A percentile compares a stretch with the other conserved stretches of the same genome.
Evolutionary conservation across 2,797 vertebrate genomes (phyloP).

Genomic region (Arremon brunneinucha): DNA sequence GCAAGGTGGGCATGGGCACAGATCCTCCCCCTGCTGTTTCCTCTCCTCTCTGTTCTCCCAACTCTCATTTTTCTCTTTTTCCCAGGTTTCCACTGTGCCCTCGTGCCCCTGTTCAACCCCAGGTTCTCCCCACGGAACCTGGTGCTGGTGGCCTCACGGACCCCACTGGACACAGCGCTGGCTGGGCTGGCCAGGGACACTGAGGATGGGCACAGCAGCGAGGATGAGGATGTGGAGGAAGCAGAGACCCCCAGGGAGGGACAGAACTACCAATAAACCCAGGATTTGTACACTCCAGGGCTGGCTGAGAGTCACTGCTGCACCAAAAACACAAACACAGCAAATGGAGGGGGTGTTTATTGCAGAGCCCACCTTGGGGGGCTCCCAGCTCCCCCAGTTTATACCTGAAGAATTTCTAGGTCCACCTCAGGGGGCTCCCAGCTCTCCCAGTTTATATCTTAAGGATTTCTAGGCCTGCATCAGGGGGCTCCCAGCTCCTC

Average conservation of each 20-base stretch:
- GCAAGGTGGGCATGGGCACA: slow-evolving; percentile 72
- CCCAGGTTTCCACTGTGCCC: slow-evolving; percentile 83
- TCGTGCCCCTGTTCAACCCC: slow-evolving; percentile 89
- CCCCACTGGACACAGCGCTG: background rate
- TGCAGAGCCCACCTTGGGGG: accelerated
- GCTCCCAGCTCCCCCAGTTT: background rate
- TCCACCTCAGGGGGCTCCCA: background rate
- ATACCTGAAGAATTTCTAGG: slow-evolving; percentile 87
- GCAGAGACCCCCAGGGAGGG: background rate
- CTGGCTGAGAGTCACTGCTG: background rate
- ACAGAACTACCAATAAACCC: background rate
- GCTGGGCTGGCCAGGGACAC: background rate
- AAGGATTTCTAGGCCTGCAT: no score
- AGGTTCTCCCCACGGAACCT: slow-evolving; percentile 89
- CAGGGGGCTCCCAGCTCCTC: accelerated
- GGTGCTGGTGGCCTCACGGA: slow-evolving; percentile 86
- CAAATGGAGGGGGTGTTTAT: background rate
- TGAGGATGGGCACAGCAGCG: accelerated
- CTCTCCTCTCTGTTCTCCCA: accelerated
- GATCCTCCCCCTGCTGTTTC: background rate
- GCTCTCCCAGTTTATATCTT: no score
- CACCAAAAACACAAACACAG: accelerated
- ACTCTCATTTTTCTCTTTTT: background rate
- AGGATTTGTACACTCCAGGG: accelerated
- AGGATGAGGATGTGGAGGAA: accelerated